Base-by-base conservation (phyloP, 2,888 invertebrate species). In the Mythimna vitellina region DNA sequence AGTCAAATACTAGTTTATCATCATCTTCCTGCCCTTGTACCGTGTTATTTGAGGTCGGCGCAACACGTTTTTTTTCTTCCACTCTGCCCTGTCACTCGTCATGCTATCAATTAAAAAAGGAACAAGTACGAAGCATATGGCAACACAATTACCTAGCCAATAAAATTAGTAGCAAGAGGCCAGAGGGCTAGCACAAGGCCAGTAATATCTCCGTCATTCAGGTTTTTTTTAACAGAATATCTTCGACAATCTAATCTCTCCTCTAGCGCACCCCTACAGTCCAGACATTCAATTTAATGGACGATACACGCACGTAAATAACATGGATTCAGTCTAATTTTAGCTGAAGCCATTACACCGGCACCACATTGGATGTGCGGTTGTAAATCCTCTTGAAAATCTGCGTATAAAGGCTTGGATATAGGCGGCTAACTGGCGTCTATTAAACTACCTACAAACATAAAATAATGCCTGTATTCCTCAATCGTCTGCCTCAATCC, bases 381-480 rank as follows among this genome's bases (percentile, higher is more conserved):
- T 6, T 25, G 32, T 79, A 80, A 80, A 79, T 79, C 53, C 76
- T 76, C 80, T 80, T 62, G 64, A 80, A 46, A 57, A 46, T 20
- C 29, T 1, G 60, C 35, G 29, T 38, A 46, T 35, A 64, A 61
- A 25, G n/a, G 17, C 57, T 51, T 22, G 14, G 29, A 25, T 58
- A 20, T 5, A 42, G 32, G 10, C 46, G 8, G 65, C 10, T 66
- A 46, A 60, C 53, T 70, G 66, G 12, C 22, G 46, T 12, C 9
- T 22, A 22, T 12, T 42, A 3, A 29, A 29, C 0, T 73, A 64
- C 20, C 32, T 29, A 29, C 20, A 49, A 17, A 12, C 20, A 12
- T 38, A 22, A 22, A 17, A 60, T 38, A 7, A n/a, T 1, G 22
- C 38, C 22, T 14, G 38, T n/a, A 58, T 22, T 14, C 14, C 1